These are phyloP conservation scores for Luscinia megarhynchos DNA, from an alignment of 2,797 vertebrate genomes.

Conservation along the genomic window DNA sequence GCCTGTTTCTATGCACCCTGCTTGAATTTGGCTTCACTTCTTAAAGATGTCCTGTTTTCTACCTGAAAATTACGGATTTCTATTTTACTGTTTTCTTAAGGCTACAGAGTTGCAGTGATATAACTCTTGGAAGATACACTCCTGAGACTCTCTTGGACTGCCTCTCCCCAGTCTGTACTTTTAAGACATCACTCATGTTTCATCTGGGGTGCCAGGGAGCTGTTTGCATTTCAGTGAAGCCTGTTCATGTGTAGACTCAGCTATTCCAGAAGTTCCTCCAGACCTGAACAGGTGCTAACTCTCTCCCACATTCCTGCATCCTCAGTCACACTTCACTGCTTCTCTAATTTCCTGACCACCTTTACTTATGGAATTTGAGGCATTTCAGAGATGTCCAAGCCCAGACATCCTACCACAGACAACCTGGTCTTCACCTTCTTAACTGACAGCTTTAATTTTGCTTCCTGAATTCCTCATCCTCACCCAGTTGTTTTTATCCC, in stretches of 20 bases:
- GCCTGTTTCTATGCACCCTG: not conserved
- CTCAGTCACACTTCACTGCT: not conserved
- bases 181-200: not conserved
- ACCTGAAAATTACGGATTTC: not conserved
- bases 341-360: not conserved
- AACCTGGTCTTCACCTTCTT: not conserved
- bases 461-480: slow-evolving; percentile 2
- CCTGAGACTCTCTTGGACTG: not conserved
- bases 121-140: not conserved
- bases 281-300: not conserved
- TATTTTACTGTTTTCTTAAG: not conserved
- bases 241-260: not conserved
- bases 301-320: not conserved
- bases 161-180: not conserved
- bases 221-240: not conserved
- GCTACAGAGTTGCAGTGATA: not conserved
- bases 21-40: not conserved
- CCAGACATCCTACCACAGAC: not conserved
- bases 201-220: not conserved
- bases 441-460: slow-evolving; percentile 39
- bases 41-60: not conserved
- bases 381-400: slow-evolving; percentile 12
- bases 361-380: not conserved
- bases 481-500: not conserved
- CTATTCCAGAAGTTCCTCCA: not conserved